phyloP scores from a whole-genome alignment of 1,140 invertebrate species.

The Drusus annulatus region DNA sequence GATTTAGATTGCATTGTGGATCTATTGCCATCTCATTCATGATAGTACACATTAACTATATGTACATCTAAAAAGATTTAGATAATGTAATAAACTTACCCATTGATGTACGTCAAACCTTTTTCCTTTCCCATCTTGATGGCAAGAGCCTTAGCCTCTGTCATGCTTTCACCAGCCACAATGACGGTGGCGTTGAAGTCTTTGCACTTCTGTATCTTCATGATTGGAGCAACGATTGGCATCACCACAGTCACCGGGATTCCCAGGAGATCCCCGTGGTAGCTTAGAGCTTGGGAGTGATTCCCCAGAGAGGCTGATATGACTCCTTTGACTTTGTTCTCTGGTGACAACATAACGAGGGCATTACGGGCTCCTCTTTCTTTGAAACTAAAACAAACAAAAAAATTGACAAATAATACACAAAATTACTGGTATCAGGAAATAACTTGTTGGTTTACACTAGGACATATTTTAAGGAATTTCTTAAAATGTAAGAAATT shows the following conservation, averaged over 20 bases:
- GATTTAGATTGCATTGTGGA: no score
- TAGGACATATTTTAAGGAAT: no score
- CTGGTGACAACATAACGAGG: slow-evolving; percentile 80
- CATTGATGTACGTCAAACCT: slow-evolving; percentile 87
- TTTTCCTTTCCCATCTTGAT: slow-evolving; percentile 82
- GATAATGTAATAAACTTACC: slow-evolving; percentile 69
- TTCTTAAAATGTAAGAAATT: no score
- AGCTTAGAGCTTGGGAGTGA: slow-evolving; percentile 89
- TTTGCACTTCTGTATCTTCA: slow-evolving; percentile 92
- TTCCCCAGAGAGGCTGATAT: slow-evolving; percentile 95
- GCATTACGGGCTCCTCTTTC: slow-evolving; percentile 93
- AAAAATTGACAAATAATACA: no score
- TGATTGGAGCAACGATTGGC: slow-evolving; percentile 92
- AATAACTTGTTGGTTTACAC: no score
- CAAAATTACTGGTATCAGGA: no score
- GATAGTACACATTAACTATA: no score
- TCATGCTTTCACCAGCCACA: slow-evolving; percentile 88
- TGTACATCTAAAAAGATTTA: no score
- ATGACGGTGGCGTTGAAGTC: slow-evolving; percentile 89
- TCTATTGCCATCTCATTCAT: no score
- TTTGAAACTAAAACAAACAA: slow-evolving; percentile 83
- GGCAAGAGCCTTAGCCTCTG: slow-evolving; percentile 86
- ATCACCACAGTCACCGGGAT: slow-evolving; percentile 95
- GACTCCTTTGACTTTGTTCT: slow-evolving; percentile 84
- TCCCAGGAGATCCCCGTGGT: slow-evolving; percentile 86